phyloP scores from a whole-genome alignment of 2,888 invertebrate species.

The Apamea sordens region DNA sequence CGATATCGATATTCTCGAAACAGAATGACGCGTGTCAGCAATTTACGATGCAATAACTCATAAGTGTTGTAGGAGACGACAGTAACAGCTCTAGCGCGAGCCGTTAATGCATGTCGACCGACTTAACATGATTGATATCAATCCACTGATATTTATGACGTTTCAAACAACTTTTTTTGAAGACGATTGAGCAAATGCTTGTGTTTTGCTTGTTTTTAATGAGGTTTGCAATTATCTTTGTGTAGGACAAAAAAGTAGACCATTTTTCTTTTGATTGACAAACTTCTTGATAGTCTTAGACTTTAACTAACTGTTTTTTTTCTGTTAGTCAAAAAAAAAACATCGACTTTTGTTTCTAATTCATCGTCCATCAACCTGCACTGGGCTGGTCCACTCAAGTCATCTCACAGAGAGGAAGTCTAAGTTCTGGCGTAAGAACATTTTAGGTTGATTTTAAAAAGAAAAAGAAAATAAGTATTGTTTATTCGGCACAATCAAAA shows the following conservation, averaged over 20 bases:
- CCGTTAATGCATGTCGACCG: constrained; percentile 79
- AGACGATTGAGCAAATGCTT: constrained; percentile 41
- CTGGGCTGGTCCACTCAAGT: neutral
- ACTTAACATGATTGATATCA: constrained; percentile 78
- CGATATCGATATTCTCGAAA: constrained; percentile 66
- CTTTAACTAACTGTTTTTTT: constrained; percentile 6
- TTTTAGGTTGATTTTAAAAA: neutral
- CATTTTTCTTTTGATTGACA: constrained; percentile 9
- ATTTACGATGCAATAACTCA: constrained; percentile 84
- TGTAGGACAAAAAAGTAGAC: constrained; percentile 3
- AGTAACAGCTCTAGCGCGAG: constrained; percentile 78
- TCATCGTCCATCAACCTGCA: neutral
- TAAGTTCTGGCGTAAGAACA: neutral
- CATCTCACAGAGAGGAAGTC: neutral
- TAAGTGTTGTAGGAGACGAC: constrained; percentile 79
- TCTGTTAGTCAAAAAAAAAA: neutral
- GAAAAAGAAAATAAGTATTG: neutral
- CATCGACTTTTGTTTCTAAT: neutral
- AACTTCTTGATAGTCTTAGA: neutral
- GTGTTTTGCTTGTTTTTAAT: constrained; percentile 28
- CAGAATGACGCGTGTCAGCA: constrained; percentile 77
- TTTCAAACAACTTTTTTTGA: constrained; percentile 48
- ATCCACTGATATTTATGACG: constrained; percentile 71
- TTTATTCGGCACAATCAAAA: no score
- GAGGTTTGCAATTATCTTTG: constrained; percentile 26